Base-by-base conservation (phyloP, 2,888 invertebrate genomes). In the Drosophila antonietae region DNA sequence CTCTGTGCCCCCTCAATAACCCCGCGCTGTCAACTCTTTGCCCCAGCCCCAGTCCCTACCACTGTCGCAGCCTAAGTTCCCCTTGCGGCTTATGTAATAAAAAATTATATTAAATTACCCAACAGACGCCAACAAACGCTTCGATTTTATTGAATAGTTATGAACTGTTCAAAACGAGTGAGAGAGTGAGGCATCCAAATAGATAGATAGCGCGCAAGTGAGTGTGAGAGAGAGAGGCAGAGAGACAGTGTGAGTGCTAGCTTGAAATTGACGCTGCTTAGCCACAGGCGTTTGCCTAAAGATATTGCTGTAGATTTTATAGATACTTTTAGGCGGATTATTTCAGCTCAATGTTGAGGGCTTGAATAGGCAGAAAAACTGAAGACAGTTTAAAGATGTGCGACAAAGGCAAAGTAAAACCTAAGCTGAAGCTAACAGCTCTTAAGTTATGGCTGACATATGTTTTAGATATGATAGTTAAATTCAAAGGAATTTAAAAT, bases 71-170 rank as follows among this genome's bases (percentile, higher is more conserved):
- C 8, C 49, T 15, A 35, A 31, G 18, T 23, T 39, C 49, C 41
- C 43, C 14, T 52, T 58, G 43, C 49, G 55, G 69, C 89, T 88
- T 88, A 83, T 80, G 90, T 65, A 88, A 87, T 87, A 88, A 88
- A 89, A 88, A 88, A 88, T 90, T 85, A 89, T 87, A 87, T 89
- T 87, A 83, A 87, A 87, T 87, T 87, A 87, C 90, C 75, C 68
- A 75, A 76, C 61, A 79, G 88, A 88, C 88, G 83, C 78, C 77
- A 73, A 67, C 75, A 75, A 80, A 67, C 58, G 80, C 66, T 69
- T 78, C 86, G 70, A 78, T 83, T 72, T 78, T 84, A 84, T 84
- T 88, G 87, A 88, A 89, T 86, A 78, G 62, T 65, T 49, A 69
- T 61, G 51, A 57, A 59, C 73, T 67, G 51, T 63, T 37, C 44